Evolutionary conservation across 1,140 invertebrate species (phyloP), one percentile per base, ranked within the genome.

Genomic region (Ptiloglossa arizonensis): DNA sequence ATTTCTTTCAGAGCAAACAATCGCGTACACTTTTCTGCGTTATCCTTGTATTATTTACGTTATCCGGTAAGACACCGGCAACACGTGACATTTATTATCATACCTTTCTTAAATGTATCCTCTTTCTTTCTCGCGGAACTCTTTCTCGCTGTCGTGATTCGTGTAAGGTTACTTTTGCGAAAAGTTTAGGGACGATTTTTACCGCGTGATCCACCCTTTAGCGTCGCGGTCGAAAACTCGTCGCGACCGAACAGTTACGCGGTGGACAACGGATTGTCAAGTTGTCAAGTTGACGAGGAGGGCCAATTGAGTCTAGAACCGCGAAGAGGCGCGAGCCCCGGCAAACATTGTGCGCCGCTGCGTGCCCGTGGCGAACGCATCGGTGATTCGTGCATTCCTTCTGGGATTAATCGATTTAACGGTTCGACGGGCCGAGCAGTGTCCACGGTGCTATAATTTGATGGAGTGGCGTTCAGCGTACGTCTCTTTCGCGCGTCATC

Each of bases 331-430:
- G 19, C 57, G 17, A 22, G 19, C 1, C 1, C 0, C 48, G 24
- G 1, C 17, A n/a, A 38, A 35, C 22, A 48, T 44, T 27, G 44
- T 27, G n/a, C 17, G 22, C 17, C 24, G 32, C 69, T 50, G 71
- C 41, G 66, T 57, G 54, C 27, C 46, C 73, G 82, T 68, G 27
- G 71, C 72, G 68, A 86, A 78, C 62, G 57, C 57, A 57, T 63
- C 54, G 70, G 50, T 56, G 82, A 73, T 71, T 81, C 69, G 70
- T 66, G 73, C 84, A 86, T 86, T 86, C 85, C 85, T 70, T 38
- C 50, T 70, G 83, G 62, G 83, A 87, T 88, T 89, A 77, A 87
- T 89, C 87, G 87, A 90, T 87, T 90, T 90, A 91, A 90, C 90
- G 90, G 89, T 91, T 63, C 78, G 63, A 85, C 70, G 74, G 69